Conservation (phyloP, 2,888 invertebrate genomes). For the Troides oblongomaculatus region DNA sequence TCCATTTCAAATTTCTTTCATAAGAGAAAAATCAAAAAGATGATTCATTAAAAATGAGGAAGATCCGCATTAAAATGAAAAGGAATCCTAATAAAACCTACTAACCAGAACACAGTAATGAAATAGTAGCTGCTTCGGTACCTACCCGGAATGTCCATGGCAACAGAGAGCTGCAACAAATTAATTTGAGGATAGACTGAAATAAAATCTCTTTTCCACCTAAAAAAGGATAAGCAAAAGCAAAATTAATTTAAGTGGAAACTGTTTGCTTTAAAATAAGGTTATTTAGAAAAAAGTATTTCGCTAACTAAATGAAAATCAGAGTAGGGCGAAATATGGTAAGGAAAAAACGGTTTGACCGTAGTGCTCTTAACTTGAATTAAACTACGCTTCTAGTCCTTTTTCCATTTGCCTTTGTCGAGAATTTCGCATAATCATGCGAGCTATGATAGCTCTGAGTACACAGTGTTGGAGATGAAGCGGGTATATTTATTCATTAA, state of each 20-base stretch:
- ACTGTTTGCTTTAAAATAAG: background rate
- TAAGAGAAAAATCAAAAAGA: too few relatives aligned
- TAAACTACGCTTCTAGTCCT: conserved; percentile 17
- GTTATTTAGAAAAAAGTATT: background rate
- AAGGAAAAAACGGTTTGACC: conserved; percentile 6
- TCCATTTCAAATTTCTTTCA: too few relatives aligned
- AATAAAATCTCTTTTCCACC: too few relatives aligned
- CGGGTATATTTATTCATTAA: background rate
- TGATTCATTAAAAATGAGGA: too few relatives aligned
- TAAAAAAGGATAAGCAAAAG: too few relatives aligned
- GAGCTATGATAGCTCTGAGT: conserved; percentile 7
- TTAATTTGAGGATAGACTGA: too few relatives aligned
- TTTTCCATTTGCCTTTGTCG: conserved; percentile 20
- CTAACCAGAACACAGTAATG: too few relatives aligned
- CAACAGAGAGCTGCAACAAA: too few relatives aligned
- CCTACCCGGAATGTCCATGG: too few relatives aligned
- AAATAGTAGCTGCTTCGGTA: too few relatives aligned
- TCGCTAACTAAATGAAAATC: conserved; percentile 4
- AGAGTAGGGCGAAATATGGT: conserved; percentile 1
- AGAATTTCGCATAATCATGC: conserved; percentile 18
- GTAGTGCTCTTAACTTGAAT: conserved; percentile 12
- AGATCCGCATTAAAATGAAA: too few relatives aligned
- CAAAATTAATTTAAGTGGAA: background rate
- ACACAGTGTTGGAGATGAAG: background rate
- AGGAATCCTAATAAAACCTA: too few relatives aligned